Base-by-base conservation (phyloP, 2,797 vertebrate genomes). In the Amphiprion clarkii region DNA sequence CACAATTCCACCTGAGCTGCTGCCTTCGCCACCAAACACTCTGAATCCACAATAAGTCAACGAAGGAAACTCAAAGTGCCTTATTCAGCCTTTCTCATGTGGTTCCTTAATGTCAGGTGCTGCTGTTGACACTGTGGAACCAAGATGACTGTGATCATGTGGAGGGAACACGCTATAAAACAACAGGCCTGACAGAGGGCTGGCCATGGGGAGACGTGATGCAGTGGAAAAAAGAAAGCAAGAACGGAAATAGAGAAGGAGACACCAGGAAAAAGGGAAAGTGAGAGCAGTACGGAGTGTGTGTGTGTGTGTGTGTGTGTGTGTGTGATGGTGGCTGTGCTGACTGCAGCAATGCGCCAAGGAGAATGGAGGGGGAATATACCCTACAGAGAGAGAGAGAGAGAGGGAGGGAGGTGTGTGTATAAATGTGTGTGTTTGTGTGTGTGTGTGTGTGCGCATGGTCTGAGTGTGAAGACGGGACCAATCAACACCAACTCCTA, bases 281-380 rank as follows among this genome's bases (percentile, higher is more conserved):
- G 67, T 73, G 83, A 70, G 63, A 16, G 68, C 55, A 81, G 57
- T 67, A 64, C 51, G 8, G 83, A 58, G 65, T 64, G 77, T 31
- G 77, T 59, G 84, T 71, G 74, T 58, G 82, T 62, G 77, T 52
- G 78, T 60, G 74, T 79, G 71, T 76, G 23, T 23, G 23, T 23
- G 76, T 78, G 83, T 60, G 65, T 64, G 77, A 84, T 66, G 79
- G 89, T 88, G 87, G 79, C 79, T 78, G 63, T 83, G 86, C 88
- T 93, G 92, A 94, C 91, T 95, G 95, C 95, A 95, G 94, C 90
- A 95, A 93, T 95, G 94, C 94, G 88, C 93, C 93, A 95, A 95
- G 92, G 90, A 94, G 92, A 92, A 88, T 87, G 84, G 89, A 91
- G 92, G 91, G 93, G 90, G 92, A 91, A 91, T 92, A 92, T 91